These are phyloP conservation scores for Willisornis vidua DNA, from an alignment of 2,113 vertebrate species.

Conservation along the genomic window DNA sequence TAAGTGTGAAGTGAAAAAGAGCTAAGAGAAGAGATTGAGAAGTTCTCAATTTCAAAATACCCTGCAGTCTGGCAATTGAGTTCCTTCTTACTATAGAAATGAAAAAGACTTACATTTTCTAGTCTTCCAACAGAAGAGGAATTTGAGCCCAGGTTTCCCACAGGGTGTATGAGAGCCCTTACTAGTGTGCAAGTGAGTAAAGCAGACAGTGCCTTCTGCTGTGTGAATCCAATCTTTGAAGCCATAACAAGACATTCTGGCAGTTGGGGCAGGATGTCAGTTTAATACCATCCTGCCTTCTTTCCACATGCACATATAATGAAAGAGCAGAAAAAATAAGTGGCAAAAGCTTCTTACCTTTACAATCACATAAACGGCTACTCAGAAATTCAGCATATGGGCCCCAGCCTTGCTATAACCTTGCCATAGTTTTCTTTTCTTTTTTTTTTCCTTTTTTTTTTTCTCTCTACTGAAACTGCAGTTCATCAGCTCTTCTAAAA, in stretches of 20 bases:
- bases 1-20: slow-evolving; percentile 48
- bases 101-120: slow-evolving; percentile 38
- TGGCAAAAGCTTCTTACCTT: slow-evolving; percentile 56
- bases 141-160: slow-evolving; percentile 66
- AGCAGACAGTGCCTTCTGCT: slow-evolving; percentile 72
- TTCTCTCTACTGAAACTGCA: slow-evolving; percentile 7
- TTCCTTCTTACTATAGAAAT: slow-evolving; percentile 42
- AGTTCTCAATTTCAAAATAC: slow-evolving; percentile 66
- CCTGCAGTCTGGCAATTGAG: slow-evolving; percentile 64
- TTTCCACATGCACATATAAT: slow-evolving; percentile 26
- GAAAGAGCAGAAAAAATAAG: slow-evolving; percentile 34
- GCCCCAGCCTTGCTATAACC: background rate
- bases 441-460: background rate
- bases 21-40: slow-evolving; percentile 59
- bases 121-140: slow-evolving; percentile 47
- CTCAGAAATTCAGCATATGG: slow-evolving; percentile 55
- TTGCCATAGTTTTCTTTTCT: background rate
- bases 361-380: background rate
- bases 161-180: slow-evolving; percentile 59
- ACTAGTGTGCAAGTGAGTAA: slow-evolving; percentile 52
- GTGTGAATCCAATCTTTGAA: slow-evolving; percentile 66
- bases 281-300: slow-evolving; percentile 39
- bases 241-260: slow-evolving; percentile 65
- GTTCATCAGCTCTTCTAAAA: slow-evolving; percentile 66
- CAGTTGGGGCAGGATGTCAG: slow-evolving; percentile 65